Conservation (phyloP, 2,888 invertebrate species). For the Peribatodes rhomboidaria region DNA sequence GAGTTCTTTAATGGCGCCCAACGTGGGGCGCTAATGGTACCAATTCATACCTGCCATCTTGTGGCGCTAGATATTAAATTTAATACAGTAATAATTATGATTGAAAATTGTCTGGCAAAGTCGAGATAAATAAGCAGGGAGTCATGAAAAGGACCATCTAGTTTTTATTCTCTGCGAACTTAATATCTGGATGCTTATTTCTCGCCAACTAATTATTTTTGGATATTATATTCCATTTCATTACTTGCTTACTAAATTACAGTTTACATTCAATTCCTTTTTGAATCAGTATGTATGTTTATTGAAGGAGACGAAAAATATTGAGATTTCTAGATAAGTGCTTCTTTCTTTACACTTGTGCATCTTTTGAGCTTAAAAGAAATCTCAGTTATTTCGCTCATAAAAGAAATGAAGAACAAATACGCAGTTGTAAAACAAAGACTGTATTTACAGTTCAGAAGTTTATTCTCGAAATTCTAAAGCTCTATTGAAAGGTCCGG, state of each 20-base stretch:
- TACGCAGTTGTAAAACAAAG: slow-evolving; percentile 30
- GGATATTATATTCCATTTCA: no score
- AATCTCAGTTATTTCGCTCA: background rate
- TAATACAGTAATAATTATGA: slow-evolving; percentile 31
- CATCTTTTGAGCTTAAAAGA: background rate
- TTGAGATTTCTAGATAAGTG: background rate
- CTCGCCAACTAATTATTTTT: no score
- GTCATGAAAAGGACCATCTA: no score
- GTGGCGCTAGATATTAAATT: slow-evolving; percentile 35
- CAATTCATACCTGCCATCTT: slow-evolving; percentile 37
- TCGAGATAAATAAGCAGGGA: background rate
- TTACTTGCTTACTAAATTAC: no score
- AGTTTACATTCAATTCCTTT: no score
- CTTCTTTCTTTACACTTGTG: background rate
- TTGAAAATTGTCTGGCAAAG: slow-evolving; percentile 19
- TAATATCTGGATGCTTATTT: no score
- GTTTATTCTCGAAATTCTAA: slow-evolving; percentile 33
- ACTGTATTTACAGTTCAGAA: slow-evolving; percentile 29
- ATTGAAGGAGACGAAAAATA: background rate
- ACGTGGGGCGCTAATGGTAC: slow-evolving; percentile 49
- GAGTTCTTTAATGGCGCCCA: slow-evolving; percentile 60
- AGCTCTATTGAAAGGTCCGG: slow-evolving; percentile 48
- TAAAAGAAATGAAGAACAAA: slow-evolving; percentile 18
- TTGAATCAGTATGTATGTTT: no score
- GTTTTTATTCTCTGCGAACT: no score